These are phyloP conservation scores for Chionis minor DNA, from an alignment of 2,113 vertebrate species.

Conservation along the genomic window DNA sequence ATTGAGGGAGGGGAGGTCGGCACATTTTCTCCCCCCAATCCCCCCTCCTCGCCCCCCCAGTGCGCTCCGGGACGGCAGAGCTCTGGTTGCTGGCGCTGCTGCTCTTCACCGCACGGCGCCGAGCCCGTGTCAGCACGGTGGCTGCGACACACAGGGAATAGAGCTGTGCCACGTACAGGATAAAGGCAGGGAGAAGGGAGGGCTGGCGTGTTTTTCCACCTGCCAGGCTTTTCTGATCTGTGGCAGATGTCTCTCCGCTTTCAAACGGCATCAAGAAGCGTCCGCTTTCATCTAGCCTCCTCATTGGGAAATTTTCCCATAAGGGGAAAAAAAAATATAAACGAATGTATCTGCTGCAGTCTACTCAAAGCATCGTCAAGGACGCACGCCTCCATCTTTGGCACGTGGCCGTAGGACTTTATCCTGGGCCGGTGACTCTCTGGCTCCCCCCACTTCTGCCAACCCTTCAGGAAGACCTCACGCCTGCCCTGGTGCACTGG, in stretches of 20 bases:
- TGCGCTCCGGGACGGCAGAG: neutral
- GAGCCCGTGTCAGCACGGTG: neutral
- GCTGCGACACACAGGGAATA: neutral
- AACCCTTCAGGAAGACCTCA: neutral
- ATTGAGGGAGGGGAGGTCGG: accelerated
- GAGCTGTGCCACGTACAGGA: neutral
- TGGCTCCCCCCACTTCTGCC: neutral
- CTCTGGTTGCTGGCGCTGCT: neutral
- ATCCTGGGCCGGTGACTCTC: accelerated
- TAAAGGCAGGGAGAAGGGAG: neutral
- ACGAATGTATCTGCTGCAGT: neutral
- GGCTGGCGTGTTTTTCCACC: neutral
- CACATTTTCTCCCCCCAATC: too few species aligned
- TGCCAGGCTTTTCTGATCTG: neutral
- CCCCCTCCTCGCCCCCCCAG: too few species aligned
- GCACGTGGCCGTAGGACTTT: accelerated
- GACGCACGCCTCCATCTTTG: accelerated
- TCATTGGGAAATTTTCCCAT: neutral
- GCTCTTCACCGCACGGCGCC: accelerated
- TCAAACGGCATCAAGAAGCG: neutral
- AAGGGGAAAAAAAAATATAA: too few species aligned
- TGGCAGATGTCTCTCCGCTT: neutral
- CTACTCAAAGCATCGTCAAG: neutral
- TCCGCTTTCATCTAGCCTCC: neutral
- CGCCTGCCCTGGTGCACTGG: accelerated